Percentiles rank a stretch among this genome's conserved stretches.
phyloP scores from a whole-genome alignment of 2,113 vertebrate species.

The Piprites chloris region DNA sequence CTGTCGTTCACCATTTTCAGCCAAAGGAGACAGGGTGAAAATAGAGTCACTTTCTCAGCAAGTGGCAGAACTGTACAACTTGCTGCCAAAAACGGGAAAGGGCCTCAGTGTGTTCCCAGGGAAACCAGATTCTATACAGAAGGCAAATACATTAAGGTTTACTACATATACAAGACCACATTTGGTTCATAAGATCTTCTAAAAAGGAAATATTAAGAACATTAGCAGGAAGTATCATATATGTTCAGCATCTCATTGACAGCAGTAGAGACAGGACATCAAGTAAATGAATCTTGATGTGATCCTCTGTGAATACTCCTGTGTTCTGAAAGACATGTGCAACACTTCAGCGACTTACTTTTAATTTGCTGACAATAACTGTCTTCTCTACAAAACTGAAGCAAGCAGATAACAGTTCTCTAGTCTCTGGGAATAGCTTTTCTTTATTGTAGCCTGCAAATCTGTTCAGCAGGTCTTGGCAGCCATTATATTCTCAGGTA shows the following conservation, averaged over 20 bases:
- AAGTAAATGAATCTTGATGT: not conserved
- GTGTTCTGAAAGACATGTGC: not conserved
- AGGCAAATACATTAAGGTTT: not conserved
- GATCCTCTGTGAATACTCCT: not conserved
- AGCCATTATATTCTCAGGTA: not conserved
- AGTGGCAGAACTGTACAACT: not conserved
- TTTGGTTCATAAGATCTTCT: not conserved
- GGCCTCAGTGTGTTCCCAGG: not conserved
- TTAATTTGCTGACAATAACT: not conserved
- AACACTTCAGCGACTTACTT: not conserved
- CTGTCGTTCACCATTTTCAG: not conserved
- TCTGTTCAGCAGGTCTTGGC: not conserved
- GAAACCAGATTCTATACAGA: not conserved
- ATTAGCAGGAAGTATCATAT: not conserved
- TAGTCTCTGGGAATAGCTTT: not conserved
- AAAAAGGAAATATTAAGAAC: not conserved
- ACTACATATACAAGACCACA: not conserved
- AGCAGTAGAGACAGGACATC: not conserved
- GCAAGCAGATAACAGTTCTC: not conserved
- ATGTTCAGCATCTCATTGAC: not conserved
- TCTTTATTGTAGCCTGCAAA: not conserved
- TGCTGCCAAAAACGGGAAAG: not conserved
- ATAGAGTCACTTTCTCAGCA: rapidly evolving
- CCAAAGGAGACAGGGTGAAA: not conserved
- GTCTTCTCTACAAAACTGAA: not conserved